Conservation (phyloP, 2,797 vertebrate genomes). For the Apogon hyalosoma region DNA sequence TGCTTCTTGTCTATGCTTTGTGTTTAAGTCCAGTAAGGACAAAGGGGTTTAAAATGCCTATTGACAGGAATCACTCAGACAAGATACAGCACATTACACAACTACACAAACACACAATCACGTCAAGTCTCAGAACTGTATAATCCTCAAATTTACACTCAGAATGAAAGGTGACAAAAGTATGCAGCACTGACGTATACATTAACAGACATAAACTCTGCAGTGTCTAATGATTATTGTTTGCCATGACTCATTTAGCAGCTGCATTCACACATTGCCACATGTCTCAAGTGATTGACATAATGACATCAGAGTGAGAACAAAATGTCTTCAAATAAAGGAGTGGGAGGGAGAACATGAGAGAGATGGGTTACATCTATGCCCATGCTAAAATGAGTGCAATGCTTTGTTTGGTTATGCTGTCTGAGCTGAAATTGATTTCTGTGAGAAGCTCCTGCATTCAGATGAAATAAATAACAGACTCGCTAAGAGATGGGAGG, state of each 20-base stretch:
- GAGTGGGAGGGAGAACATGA: conserved; percentile 73
- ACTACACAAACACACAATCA: background rate
- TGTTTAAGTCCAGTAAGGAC: conserved; percentile 21
- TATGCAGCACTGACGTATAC: conserved; percentile 45
- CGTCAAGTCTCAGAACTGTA: conserved; percentile 9
- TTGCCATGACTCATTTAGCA: conserved; percentile 77
- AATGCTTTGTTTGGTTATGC: conserved; percentile 84
- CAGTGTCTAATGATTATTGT: conserved; percentile 74
- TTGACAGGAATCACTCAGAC: conserved; percentile 4
- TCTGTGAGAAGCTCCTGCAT: conserved; percentile 81
- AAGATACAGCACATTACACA: background rate
- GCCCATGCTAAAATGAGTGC: conserved; percentile 76
- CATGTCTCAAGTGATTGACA: conserved; percentile 81
- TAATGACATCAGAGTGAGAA: conserved; percentile 83
- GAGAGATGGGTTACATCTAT: conserved; percentile 72
- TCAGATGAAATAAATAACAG: conserved; percentile 84
- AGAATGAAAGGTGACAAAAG: conserved; percentile 50
- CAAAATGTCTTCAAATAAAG: conserved; percentile 84
- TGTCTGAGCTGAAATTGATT: conserved; percentile 85
- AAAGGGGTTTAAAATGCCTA: conserved; percentile 33
- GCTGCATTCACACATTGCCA: conserved; percentile 81
- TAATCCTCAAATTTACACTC: conserved; percentile 17
- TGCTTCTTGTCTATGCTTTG: conserved; percentile 33
- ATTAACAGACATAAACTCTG: conserved; percentile 66
- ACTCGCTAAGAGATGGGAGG: conserved; percentile 64